These are phyloP conservation scores for Nematostella vectensis DNA, from an alignment of 92 coral and sea anemone species.

Conservation along the genomic window DNA sequence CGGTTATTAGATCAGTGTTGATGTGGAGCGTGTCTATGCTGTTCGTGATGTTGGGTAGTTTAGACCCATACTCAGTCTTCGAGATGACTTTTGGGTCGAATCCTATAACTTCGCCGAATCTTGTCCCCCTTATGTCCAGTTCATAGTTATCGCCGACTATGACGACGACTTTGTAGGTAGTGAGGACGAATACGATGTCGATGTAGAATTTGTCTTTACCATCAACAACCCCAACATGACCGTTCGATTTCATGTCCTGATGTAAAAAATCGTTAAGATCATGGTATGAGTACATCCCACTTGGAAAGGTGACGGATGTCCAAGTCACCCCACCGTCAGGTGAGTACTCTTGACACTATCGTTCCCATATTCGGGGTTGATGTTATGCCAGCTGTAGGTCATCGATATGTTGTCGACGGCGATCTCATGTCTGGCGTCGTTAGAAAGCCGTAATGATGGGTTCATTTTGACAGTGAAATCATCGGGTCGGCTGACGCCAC, in stretches of 20 bases:
- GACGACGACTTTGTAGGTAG: constrained; percentile 9
- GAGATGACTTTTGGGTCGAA: constrained; percentile 3
- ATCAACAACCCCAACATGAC: not conserved
- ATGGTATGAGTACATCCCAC: constrained; percentile 7
- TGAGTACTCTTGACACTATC: no score
- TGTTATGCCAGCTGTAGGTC: constrained; percentile 28
- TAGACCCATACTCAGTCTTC: constrained; percentile 8
- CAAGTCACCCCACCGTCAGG: not conserved
- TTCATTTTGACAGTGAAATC: constrained; percentile 20
- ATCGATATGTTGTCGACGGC: constrained; percentile 7
- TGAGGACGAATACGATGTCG: constrained; percentile 5
- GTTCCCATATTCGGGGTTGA: not conserved
- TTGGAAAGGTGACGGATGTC: constrained; percentile 5
- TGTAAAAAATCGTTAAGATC: constrained; percentile 17
- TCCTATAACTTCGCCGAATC: constrained; percentile 14
- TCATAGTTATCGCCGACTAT: constrained; percentile 2
- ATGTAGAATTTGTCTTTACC: constrained; percentile 1
- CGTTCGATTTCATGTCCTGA: constrained; percentile 4
- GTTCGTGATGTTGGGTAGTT: constrained; percentile 23
- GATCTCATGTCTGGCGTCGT: constrained; percentile 10
- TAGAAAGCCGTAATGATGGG: constrained; percentile 1
- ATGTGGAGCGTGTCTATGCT: constrained; percentile 8
- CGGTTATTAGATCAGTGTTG: constrained; percentile 8
- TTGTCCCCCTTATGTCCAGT: constrained; percentile 10
- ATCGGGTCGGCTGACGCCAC: constrained; percentile 3